These are phyloP conservation scores for Drosophila recens DNA, from an alignment of 2,888 invertebrate genomes.

Conservation along the genomic window DNA sequence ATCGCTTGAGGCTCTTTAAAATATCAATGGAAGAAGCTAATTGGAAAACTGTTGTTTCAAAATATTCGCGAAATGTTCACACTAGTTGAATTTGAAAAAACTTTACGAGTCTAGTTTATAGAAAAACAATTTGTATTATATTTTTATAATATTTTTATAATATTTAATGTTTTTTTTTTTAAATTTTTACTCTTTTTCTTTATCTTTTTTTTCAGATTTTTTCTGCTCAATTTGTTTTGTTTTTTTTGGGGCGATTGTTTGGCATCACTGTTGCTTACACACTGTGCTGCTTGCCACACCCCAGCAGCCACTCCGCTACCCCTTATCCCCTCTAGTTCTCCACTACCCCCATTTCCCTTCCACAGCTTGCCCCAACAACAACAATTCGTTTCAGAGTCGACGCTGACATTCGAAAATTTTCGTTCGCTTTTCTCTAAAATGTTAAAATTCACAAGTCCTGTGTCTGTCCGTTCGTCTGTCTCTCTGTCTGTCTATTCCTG, in stretches of 20 bases:
- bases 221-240: not conserved
- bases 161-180: too few relatives aligned
- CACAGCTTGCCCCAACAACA: constrained; percentile 38
- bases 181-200: too few relatives aligned
- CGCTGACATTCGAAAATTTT: constrained; percentile 70
- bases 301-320: constrained; percentile 19
- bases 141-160: too few relatives aligned
- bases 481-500: constrained; percentile 36
- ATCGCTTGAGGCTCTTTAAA: too few relatives aligned
- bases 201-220: not conserved
- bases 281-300: constrained; percentile 34
- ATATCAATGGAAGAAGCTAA: too few relatives aligned
- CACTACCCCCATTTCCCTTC: not conserved
- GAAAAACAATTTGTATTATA: too few relatives aligned
- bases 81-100: too few relatives aligned
- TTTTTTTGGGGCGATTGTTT: not conserved
- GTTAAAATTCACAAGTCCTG: constrained; percentile 78
- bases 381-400: constrained; percentile 74
- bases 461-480: constrained; percentile 16
- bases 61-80: too few relatives aligned
- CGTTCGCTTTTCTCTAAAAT: constrained; percentile 81
- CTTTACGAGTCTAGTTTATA: too few relatives aligned
- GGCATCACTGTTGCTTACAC: constrained; percentile 47
- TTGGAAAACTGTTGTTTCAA: too few relatives aligned
- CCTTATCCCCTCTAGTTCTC: too few relatives aligned